Evolutionary conservation across 2,888 invertebrate species (phyloP), one percentile per base, ranked within the genome.

Genomic region (Conistra vaccinii): DNA sequence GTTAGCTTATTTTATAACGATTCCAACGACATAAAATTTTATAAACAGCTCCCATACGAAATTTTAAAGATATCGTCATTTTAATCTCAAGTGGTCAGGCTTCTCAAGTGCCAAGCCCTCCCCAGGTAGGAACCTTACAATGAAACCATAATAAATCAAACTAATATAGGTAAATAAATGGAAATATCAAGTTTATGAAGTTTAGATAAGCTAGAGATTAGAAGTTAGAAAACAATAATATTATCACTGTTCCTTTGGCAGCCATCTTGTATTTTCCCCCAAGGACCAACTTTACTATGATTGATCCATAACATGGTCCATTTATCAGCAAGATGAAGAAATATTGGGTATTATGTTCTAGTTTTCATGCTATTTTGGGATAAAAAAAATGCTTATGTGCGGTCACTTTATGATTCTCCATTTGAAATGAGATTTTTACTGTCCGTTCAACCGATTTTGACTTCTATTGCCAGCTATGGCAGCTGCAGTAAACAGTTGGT

Each of bases 291-390:
- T 65, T 55, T 55, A 57, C 80, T 66, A 60, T 80, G 74, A 78
- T 78, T 60, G 78, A 78, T 80, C 51, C 55, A 26, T 73, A 62
- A n/a, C 60, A 57, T 26, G 80, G 55, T 35, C 23, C 48, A 78
- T 80, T 78, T 61, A 80, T 67, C 74, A 61, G 14, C 20, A 51
- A 57, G 29, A 80, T 80, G 42, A 73, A 61, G 73, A 53, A 66
- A 63, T 78, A 62, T 57, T 32, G 20, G 26, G 14, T 35, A 48
- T 26, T 39, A 58, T 29, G 29, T 58, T 48, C 2, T 74, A 51
- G 26, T n/a, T 71, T 42, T 60, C 12, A 12, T 35, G 51, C 5
- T 60, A 23, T 51, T 63, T 58, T 29, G 20, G 6, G 14, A 14
- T 32, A 12, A 26, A 26, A 26, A 26, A 71, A 45, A 35, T n/a